phyloP scores from a whole-genome alignment of 2,797 vertebrate genomes.

The Corythornis leucogaster region DNA sequence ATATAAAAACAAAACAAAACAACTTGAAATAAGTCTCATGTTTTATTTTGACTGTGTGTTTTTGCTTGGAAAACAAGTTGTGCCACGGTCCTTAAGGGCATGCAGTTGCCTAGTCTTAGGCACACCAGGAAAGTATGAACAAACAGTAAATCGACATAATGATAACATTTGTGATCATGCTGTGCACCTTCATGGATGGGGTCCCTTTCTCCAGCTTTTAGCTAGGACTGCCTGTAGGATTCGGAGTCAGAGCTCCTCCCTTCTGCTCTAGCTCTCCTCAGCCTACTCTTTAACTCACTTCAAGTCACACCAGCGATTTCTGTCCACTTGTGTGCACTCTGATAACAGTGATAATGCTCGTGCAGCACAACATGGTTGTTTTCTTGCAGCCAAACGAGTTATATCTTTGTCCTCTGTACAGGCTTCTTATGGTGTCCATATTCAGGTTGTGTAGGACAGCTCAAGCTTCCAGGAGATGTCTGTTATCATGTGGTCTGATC shows the following conservation, averaged over 20 bases:
- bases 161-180: not conserved
- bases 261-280: not conserved
- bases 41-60: not conserved
- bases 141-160: not conserved
- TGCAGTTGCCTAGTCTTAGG: not conserved
- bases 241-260: not conserved
- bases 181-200: not conserved
- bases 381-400: not conserved
- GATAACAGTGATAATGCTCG: not conserved
- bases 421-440: not conserved
- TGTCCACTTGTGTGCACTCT: not conserved
- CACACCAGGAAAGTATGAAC: not conserved
- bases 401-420: not conserved
- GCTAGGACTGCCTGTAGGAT: not conserved
- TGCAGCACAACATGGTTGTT: not conserved
- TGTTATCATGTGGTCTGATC: not conserved
- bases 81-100: not conserved
- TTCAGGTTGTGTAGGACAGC: not conserved
- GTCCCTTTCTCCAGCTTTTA: not conserved
- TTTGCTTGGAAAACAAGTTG: not conserved
- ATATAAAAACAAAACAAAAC: not conserved
- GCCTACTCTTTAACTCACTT: not conserved
- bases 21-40: not conserved
- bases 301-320: not conserved
- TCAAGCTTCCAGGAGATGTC: not conserved